A percentile compares a stretch with the other conserved stretches of the same genome.
phyloP scores from a whole-genome alignment of 2,113 vertebrate species.

The Nibea albiflora region DNA sequence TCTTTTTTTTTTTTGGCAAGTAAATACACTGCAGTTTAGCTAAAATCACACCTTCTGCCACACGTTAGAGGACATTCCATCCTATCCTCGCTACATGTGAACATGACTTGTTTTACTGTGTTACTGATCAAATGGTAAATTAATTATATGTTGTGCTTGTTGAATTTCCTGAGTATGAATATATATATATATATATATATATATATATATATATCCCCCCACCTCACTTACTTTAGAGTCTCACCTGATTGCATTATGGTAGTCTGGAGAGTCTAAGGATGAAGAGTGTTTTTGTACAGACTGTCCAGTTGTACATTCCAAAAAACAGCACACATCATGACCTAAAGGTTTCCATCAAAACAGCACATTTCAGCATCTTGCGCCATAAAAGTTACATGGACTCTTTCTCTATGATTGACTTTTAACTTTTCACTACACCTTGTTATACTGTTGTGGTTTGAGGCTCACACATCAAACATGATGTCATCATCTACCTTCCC shows the following conservation, averaged over 20 bases:
- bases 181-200: too few relatives aligned
- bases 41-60: not conserved
- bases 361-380: not conserved
- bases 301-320: not conserved
- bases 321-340: too few relatives aligned
- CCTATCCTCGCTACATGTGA: not conserved
- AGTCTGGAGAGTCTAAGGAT: too few relatives aligned
- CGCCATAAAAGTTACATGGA: not conserved
- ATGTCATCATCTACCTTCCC: not conserved
- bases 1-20: not conserved
- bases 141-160: not conserved
- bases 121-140: not conserved
- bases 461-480: not conserved
- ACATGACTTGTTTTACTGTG: not conserved
- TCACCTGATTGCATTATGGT: too few relatives aligned
- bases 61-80: constrained; percentile 8
- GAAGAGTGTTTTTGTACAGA: too few relatives aligned
- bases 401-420: not conserved
- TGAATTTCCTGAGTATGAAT: not conserved
- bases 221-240: too few relatives aligned
- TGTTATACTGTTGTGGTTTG: not conserved
- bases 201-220: too few relatives aligned
- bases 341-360: not conserved
- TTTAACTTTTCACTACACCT: not conserved
- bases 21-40: constrained; percentile 3